Conservation (phyloP, 2,888 invertebrate genomes). For the Orchesellides sinensis region DNA sequence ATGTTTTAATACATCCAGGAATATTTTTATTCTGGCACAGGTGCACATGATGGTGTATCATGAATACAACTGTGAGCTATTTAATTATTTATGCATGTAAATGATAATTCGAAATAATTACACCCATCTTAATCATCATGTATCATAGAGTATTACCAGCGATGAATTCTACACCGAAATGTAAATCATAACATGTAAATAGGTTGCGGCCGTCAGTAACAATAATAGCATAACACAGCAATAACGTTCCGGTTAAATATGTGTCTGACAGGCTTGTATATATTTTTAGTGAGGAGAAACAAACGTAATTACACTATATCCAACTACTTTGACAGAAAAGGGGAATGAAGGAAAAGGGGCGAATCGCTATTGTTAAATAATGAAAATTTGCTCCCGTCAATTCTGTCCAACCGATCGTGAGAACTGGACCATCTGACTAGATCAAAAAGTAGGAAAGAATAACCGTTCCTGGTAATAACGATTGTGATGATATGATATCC, state of each 20-base stretch:
- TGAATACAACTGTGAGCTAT: too few species aligned
- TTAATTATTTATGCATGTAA: conserved; percentile 8
- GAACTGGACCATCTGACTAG: conserved; percentile 61
- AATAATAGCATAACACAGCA: neutral
- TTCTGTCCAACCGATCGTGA: conserved; percentile 56
- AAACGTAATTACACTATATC: conserved; percentile 17
- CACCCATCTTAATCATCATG: neutral
- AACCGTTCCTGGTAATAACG: neutral
- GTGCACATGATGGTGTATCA: too few species aligned
- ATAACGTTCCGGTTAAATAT: too few species aligned
- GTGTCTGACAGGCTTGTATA: too few species aligned
- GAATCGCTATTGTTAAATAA: conserved; percentile 47
- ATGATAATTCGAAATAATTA: neutral
- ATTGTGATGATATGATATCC: neutral
- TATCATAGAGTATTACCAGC: neutral
- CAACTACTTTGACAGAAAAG: neutral
- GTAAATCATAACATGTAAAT: neutral
- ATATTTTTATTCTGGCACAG: too few species aligned
- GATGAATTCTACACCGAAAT: neutral
- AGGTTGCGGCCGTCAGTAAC: neutral
- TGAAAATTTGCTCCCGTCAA: conserved; percentile 55
- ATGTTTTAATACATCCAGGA: too few species aligned
- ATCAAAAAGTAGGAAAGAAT: conserved; percentile 25
- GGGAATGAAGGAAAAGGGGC: conserved; percentile 12
- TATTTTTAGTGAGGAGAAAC: conserved; percentile 10